A percentile compares a stretch with the other conserved stretches of the same genome.
phyloP scores from a whole-genome alignment of 2,888 invertebrate genomes.

The Drosophila atripex region DNA sequence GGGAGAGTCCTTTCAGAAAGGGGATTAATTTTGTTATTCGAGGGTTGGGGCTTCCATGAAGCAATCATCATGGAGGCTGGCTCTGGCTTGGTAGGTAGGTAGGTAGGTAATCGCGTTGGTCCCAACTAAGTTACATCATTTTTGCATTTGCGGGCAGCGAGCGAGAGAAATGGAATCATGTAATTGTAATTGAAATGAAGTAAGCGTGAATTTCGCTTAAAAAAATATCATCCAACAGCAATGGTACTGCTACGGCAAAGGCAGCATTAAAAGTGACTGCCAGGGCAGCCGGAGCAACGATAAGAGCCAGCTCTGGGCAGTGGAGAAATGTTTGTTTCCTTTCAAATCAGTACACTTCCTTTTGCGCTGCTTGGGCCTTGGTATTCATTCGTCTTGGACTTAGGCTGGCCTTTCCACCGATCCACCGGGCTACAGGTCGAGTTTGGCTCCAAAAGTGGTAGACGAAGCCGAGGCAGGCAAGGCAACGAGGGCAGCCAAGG shows the following conservation, averaged over 20 bases:
- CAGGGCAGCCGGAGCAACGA: slow-evolving; percentile 38
- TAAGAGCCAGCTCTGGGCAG: slow-evolving; percentile 43
- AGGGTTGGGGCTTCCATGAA: not conserved
- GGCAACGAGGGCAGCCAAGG: slow-evolving; percentile 39
- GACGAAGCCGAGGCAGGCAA: slow-evolving; percentile 8
- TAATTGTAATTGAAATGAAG: slow-evolving; percentile 73
- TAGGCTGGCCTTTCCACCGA: slow-evolving; percentile 33
- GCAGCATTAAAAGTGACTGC: slow-evolving; percentile 38
- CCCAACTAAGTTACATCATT: slow-evolving; percentile 65
- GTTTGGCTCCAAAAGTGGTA: slow-evolving; percentile 1
- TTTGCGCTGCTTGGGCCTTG: slow-evolving; percentile 40
- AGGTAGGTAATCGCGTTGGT: slow-evolving; percentile 28
- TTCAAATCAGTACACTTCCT: slow-evolving; percentile 79
- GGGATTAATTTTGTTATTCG: slow-evolving; percentile 13
- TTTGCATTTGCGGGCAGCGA: slow-evolving; percentile 42
- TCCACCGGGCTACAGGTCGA: not conserved
- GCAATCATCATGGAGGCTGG: slow-evolving; percentile 1
- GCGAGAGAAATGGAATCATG: slow-evolving; percentile 64
- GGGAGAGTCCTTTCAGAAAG: slow-evolving; percentile 6
- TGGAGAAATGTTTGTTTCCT: slow-evolving; percentile 75
- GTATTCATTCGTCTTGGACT: slow-evolving; percentile 9
- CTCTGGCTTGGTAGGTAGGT: not conserved
- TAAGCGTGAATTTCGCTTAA: slow-evolving; percentile 75
- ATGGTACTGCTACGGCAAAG: slow-evolving; percentile 11
- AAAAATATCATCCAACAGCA: slow-evolving; percentile 51